Conservation (phyloP, 2,113 vertebrate genomes). For the Cacatua alba region DNA sequence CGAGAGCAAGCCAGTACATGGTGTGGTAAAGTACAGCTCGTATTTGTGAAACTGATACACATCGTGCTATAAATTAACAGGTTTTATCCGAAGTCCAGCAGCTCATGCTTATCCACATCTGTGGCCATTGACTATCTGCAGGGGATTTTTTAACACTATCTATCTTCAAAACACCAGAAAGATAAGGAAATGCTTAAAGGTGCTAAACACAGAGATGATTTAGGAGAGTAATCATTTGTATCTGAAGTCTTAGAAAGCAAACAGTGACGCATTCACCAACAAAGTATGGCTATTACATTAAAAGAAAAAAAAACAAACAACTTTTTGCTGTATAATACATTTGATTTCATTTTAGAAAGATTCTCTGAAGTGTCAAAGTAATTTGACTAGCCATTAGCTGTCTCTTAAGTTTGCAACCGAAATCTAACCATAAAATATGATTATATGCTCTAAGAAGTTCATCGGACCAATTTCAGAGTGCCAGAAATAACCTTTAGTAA, state of each 20-base stretch:
- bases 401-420: constrained; percentile 16
- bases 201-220: background rate
- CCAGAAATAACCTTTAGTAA: constrained; percentile 10
- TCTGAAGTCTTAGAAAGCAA: background rate
- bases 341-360: constrained; percentile 8
- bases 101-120: background rate
- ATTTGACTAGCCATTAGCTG: constrained; percentile 26
- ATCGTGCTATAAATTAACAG: background rate
- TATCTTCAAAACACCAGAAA: background rate
- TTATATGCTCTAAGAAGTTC: background rate
- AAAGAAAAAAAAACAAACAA: background rate
- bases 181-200: background rate
- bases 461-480: background rate
- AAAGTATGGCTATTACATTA: background rate
- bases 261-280: background rate
- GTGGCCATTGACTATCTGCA: background rate
- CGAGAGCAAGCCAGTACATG: background rate
- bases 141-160: background rate
- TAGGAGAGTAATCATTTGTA: background rate
- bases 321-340: background rate
- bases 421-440: constrained; percentile 43
- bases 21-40: background rate
- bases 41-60: background rate
- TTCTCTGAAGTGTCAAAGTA: background rate
- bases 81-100: background rate